Base-by-base conservation (phyloP, 1,140 invertebrate species). In the Battus philenor region DNA sequence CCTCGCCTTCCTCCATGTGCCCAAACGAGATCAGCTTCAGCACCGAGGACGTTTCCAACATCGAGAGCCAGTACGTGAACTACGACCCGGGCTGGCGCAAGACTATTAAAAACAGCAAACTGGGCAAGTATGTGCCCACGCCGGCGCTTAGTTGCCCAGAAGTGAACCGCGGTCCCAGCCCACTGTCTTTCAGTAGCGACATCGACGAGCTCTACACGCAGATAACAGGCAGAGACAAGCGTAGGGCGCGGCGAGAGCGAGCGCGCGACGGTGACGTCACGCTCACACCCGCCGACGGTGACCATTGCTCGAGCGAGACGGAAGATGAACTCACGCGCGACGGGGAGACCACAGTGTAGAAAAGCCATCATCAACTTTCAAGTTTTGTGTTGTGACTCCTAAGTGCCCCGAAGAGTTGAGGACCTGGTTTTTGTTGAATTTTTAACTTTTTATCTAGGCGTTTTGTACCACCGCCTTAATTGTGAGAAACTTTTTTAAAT, bases 201-300 rank as follows among this genome's bases (percentile, higher is more conserved):
- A 65, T 90, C 13, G 89, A 90, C 49, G 88, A 89, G 55, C 65
- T 90, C 11, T 89, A 90, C 51, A 88, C 88, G 18, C 87, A 88
- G 56, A 89, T 90, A 36, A 87, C 82, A 13, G 82, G 80, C 59
- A 70, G 74, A 26, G 85, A 86, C 27, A 76, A 66, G 47, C 68
- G 68, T 2, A 65, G 65, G 52, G 59, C 62, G 36, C 50, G 68
- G n/a, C 76, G 67, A 31, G 68, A 75, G 3, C 49, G 39, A 9
- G 73, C 58, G 4, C 36, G 80, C 10, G 75, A 83, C 44, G 75
- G 80, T 68, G 81, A 86, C 51, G 69, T 72, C 39, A 81, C 72
- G 1, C 49, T 86, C 5, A 76, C 77, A 44, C 80, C 18, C 2
- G 6, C 2, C 18, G 18, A 20, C 18, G 6, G 18, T 20, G 18